Percentiles rank a stretch among this genome's conserved stretches.
Evolutionary conservation across 2,113 vertebrate species (phyloP).

Genomic region (Chunga burmeisteri): DNA sequence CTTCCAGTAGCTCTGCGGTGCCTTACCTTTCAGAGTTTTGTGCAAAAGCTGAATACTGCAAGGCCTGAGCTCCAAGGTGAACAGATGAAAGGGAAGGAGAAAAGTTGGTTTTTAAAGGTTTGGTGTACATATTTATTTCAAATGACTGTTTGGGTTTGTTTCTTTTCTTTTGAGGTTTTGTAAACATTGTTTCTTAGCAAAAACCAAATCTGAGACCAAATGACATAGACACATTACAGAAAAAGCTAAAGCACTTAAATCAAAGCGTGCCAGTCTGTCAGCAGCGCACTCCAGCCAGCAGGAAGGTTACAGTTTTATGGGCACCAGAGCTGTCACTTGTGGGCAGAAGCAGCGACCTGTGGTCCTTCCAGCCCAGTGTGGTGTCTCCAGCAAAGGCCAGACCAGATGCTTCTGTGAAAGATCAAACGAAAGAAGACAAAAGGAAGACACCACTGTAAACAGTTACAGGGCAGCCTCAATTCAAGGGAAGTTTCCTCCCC

Average conservation of each 20-base stretch:
- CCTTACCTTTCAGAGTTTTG: not conserved
- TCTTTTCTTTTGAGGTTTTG: not conserved
- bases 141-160: not conserved
- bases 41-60: not conserved
- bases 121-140: not conserved
- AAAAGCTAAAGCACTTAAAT: conserved; percentile 16
- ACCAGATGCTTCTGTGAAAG: conserved; percentile 59
- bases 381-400: conserved; percentile 34
- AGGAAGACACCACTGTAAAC: conserved; percentile 55
- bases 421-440: conserved; percentile 56
- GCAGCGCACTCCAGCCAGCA: not conserved
- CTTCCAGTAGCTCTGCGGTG: not conserved
- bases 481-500: conserved; percentile 10
- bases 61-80: not conserved
- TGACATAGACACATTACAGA: not conserved
- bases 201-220: not conserved
- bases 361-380: conserved; percentile 44
- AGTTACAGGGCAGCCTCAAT: conserved; percentile 14
- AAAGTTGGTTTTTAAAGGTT: not conserved
- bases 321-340: conserved; percentile 42
- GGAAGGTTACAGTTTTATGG: conserved; percentile 40
- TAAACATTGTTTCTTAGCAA: not conserved
- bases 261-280: not conserved
- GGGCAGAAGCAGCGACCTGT: conserved; percentile 39
- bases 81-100: not conserved